Evolutionary conservation across 92 coral and sea anemone species (phyloP), one percentile per base, ranked within the genome.

Genomic region (Actinernus sp.): DNA sequence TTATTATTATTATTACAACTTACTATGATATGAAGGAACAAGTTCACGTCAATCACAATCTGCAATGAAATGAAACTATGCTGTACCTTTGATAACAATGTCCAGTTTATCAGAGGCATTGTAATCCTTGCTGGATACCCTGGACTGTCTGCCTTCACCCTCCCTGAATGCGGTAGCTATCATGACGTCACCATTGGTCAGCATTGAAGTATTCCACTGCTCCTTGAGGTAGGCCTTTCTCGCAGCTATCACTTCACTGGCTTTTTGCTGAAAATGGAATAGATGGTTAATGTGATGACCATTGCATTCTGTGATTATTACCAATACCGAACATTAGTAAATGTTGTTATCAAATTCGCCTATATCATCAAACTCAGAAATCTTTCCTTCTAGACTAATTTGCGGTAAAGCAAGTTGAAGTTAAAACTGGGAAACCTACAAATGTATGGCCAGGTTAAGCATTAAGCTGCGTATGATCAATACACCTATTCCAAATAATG

Each of bases 21-120:
- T n/a, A n/a, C n/a, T n/a, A n/a, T n/a, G n/a, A n/a, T n/a, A n/a
- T n/a, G n/a, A n/a, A n/a, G n/a, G n/a, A n/a, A n/a, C n/a, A n/a
- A n/a, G n/a, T n/a, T n/a, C n/a, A n/a, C n/a, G n/a, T n/a, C n/a
- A n/a, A n/a, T n/a, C n/a, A n/a, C n/a, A n/a, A n/a, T n/a, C n/a
- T n/a, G n/a, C n/a, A n/a, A n/a, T n/a, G n/a, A n/a, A n/a, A n/a
- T n/a, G n/a, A n/a, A n/a, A n/a, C n/a, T n/a, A n/a, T n/a, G n/a
- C n/a, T n/a, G n/a, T n/a, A 91, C 99, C 99, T 95, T 88, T 95
- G 3, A 95, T 57, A 22, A 95, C 89, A 22, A 95, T 71, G 69
- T 95, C 96, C 28, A 95, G 70, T 64, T 91, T 95, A 49, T 83
- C 76, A 11, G 90, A 41, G 19, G 71, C 57, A 38, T 91, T 96